Percentiles rank a stretch among this genome's conserved stretches.
Conservation (phyloP, 2,888 invertebrate species). For the Drosophila nigritarsus region DNA sequence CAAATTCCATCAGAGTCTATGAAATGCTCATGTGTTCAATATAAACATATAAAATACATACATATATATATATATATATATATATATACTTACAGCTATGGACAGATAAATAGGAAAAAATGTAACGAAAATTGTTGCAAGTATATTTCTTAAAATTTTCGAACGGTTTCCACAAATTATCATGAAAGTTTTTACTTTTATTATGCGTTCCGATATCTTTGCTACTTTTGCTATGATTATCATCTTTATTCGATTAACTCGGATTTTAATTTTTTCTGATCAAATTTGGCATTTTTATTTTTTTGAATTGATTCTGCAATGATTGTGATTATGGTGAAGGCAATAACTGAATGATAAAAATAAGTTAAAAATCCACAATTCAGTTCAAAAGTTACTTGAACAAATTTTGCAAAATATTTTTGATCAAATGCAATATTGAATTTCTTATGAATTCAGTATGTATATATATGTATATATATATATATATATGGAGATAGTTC, state of each 20-base stretch:
- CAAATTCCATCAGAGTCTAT: not conserved
- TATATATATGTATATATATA: not conserved
- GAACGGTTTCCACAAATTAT: not conserved
- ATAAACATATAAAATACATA: not conserved
- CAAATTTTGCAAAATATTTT: too few relatives aligned
- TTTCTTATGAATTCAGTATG: not conserved
- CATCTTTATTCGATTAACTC: not conserved
- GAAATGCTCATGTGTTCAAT: conserved; percentile 6
- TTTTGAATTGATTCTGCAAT: not conserved
- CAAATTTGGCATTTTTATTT: too few relatives aligned
- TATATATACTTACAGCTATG: not conserved
- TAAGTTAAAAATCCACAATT: too few relatives aligned
- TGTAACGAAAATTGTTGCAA: too few relatives aligned
- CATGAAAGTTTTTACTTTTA: not conserved
- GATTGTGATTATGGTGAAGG: too few relatives aligned
- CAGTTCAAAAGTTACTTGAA: too few relatives aligned
- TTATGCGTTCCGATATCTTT: not conserved
- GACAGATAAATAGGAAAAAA: not conserved
- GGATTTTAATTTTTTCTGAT: not conserved
- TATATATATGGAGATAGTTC: too few relatives aligned
- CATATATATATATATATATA: not conserved
- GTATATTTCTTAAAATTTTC: too few relatives aligned
- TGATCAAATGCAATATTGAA: not conserved
- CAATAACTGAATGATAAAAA: too few relatives aligned
- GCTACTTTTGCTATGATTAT: not conserved